Conservation (phyloP, 2,113 vertebrate species). For the Pelecanoides urinatrix region DNA sequence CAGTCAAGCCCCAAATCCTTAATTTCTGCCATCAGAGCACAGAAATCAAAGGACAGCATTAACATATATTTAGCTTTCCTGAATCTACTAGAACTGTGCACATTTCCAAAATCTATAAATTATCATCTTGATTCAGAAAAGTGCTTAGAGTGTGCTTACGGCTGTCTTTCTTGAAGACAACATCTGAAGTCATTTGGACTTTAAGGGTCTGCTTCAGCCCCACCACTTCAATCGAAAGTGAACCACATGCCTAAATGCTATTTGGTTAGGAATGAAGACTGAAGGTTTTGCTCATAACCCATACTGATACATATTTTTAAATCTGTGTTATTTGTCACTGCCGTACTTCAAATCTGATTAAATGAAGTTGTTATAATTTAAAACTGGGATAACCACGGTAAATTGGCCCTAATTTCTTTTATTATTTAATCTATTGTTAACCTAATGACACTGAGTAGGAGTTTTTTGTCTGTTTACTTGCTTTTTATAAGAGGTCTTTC, state of each 20-base stretch:
- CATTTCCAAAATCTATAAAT: neutral
- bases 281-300: neutral
- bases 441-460: conserved; percentile 38
- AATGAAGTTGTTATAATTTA: conserved; percentile 33
- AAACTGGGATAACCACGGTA: conserved; percentile 13
- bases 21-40: neutral
- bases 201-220: neutral
- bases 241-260: neutral
- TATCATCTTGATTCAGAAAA: conserved; percentile 3
- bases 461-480: conserved; percentile 44
- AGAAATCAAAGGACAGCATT: neutral
- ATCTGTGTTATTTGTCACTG: neutral
- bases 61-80: neutral
- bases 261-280: neutral
- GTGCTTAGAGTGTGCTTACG: neutral
- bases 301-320: neutral
- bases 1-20: neutral
- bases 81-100: neutral
- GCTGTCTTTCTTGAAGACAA: neutral
- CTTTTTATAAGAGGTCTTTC: conserved; percentile 38
- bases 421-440: conserved; percentile 35
- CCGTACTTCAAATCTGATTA: conserved; percentile 27
- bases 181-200: neutral
- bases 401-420: conserved; percentile 34
- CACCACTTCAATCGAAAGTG: neutral